Conservation (phyloP, 64 coral and sea anemone species). For the Montipora foliosa region DNA sequence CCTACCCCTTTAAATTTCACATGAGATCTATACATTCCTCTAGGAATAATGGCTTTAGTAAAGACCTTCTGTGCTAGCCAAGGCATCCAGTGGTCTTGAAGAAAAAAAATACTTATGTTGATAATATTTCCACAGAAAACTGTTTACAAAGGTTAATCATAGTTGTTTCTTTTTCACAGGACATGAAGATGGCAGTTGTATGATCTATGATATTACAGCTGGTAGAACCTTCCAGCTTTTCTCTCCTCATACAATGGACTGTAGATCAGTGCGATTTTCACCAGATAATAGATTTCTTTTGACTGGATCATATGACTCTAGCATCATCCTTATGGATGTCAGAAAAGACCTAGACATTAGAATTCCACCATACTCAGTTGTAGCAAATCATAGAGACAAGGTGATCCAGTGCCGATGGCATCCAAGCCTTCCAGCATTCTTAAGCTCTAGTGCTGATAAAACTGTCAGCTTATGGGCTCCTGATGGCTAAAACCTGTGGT, state of each 20-base stretch:
- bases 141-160: neutral
- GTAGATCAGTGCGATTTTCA: conserved; percentile 94
- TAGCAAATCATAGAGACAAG: conserved; percentile 92
- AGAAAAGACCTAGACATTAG: conserved; percentile 78
- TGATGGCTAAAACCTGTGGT: conserved; percentile 31
- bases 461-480: conserved; percentile 88
- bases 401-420: conserved; percentile 99
- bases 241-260: conserved; percentile 93
- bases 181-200: conserved; percentile 93
- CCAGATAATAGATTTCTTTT: conserved; percentile 87
- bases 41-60: too few relatives aligned
- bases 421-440: conserved; percentile 75
- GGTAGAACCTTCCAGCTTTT: conserved; percentile 87
- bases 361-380: conserved; percentile 78
- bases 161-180: conserved; percentile 47
- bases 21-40: too few relatives aligned
- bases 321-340: conserved; percentile 85
- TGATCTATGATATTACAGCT: conserved; percentile 97
- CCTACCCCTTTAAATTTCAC: too few relatives aligned
- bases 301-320: conserved; percentile 91
- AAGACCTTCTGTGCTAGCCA: too few relatives aligned
- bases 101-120: too few relatives aligned
- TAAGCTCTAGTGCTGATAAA: conserved; percentile 96
- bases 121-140: too few relatives aligned
- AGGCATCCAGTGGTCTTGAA: too few relatives aligned